These are phyloP conservation scores for Lasiurus cinereus DNA, from an alignment of 2,113 vertebrate genomes.

Conservation along the genomic window DNA sequence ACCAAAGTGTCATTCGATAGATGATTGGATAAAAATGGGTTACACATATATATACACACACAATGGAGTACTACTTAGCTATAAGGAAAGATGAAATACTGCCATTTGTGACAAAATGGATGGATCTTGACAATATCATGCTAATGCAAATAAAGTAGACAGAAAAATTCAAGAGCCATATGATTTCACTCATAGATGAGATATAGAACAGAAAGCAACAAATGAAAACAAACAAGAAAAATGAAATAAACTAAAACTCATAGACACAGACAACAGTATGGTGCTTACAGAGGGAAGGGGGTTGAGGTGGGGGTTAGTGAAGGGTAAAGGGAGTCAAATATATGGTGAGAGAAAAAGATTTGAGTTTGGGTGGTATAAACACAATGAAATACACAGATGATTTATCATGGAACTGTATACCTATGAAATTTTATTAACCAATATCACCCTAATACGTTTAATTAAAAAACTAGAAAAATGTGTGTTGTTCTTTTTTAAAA, in stretches of 20 bases:
- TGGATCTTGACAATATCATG: not conserved
- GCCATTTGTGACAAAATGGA: not conserved
- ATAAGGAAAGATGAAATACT: not conserved
- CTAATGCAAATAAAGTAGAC: not conserved
- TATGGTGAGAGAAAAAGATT: not conserved
- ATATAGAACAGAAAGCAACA: not conserved
- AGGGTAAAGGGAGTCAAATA: not conserved
- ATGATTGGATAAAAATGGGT: not conserved
- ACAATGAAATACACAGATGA: not conserved
- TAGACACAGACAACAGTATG: not conserved
- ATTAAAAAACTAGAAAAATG: not conserved
- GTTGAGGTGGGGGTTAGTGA: not conserved
- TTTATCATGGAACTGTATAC: not conserved
- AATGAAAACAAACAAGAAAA: not conserved
- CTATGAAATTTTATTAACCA: not conserved
- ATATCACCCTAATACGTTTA: not conserved
- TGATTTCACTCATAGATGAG: not conserved
- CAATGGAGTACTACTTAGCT: not conserved
- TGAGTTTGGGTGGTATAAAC: not conserved
- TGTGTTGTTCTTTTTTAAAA: no score
- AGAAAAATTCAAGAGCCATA: not conserved
- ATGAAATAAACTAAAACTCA: not conserved
- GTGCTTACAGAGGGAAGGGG: not conserved
- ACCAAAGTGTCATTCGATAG: not conserved
- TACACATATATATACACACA: not conserved